phyloP scores from a whole-genome alignment of 2,888 invertebrate genomes.

The Limnephilus rhombicus region DNA sequence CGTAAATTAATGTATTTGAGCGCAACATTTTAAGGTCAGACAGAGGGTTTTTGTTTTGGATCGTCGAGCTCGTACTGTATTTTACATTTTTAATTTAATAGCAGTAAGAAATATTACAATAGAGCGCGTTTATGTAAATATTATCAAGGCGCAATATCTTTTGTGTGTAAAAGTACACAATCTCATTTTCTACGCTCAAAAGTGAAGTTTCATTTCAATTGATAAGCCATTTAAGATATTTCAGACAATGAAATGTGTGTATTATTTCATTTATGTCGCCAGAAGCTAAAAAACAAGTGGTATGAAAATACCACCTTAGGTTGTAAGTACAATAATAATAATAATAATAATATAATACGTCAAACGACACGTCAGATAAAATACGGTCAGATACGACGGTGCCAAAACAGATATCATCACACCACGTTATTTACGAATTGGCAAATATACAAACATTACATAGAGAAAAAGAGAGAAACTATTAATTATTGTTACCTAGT shows the following conservation, averaged over 20 bases:
- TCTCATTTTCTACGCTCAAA: no score
- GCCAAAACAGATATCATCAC: background rate
- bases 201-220: no score
- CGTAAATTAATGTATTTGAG: no score
- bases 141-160: background rate
- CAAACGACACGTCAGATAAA: constrained; percentile 2
- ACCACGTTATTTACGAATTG: background rate
- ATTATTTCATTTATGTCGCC: no score
- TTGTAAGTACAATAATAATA: background rate
- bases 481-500: constrained; percentile 9
- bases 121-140: background rate
- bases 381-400: background rate
- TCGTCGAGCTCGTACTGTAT: background rate
- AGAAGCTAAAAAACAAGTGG: no score
- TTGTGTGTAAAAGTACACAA: background rate
- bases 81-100: background rate
- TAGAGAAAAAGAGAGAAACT: constrained; percentile 7
- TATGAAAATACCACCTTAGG: background rate
- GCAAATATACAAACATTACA: constrained; percentile 17
- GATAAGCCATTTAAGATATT: no score
- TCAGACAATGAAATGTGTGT: no score
- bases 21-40: background rate
- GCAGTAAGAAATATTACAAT: background rate
- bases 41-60: background rate
- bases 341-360: background rate